Evolutionary conservation across 2,888 invertebrate genomes (phyloP), one percentile per base, ranked within the genome.

Genomic region (Stenoptilia bipunctidactyla): DNA sequence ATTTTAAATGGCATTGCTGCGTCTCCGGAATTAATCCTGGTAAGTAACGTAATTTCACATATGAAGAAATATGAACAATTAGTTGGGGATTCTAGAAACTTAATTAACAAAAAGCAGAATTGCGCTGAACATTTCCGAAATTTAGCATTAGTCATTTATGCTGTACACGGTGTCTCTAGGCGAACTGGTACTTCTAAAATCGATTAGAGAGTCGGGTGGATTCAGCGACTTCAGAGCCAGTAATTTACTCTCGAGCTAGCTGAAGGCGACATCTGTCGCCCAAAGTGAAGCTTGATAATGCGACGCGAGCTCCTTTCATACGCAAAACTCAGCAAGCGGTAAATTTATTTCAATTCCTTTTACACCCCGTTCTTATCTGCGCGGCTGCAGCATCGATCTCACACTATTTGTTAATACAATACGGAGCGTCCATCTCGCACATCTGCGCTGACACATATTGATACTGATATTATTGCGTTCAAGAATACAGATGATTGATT

Each of bases 251-350:
- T 77, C 73, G 72, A 80, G 77, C 74, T 74, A 72, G 77, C 79
- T 82, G 82, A 77, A 76, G 76, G 76, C 77, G 82, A 82, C 80
- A 82, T 82, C 82, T 83, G 82, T 80, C 82, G 76, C 58, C 61
- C 62, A 60, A 75, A 74, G 71, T 80, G 80, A 80, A 74, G 75
- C 71, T 69, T 73, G 75, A 79, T 80, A 82, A 83, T 76, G 67
- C 75, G 77, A 79, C 71, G n/a, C n/a, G 71, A 63, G 63, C 68
- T 68, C 72, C 62, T 75, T 80, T 79, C 71, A 69, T 30, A 30
- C n/a, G 20, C 20, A 20, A 20, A 20, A 3, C 20, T 5, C 20
- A 5, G 20, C 20, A 5, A 20, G 4, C 3, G 20, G 20, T 5
- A 20, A 20, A 20, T 20, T 8, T 20, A n/a, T 20, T 20, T 20